A percentile compares a stretch with the other conserved stretches of the same genome.
These are phyloP conservation scores for Eretmocerus hayati DNA, from an alignment of 2,888 invertebrate species.

Conservation along the genomic window DNA sequence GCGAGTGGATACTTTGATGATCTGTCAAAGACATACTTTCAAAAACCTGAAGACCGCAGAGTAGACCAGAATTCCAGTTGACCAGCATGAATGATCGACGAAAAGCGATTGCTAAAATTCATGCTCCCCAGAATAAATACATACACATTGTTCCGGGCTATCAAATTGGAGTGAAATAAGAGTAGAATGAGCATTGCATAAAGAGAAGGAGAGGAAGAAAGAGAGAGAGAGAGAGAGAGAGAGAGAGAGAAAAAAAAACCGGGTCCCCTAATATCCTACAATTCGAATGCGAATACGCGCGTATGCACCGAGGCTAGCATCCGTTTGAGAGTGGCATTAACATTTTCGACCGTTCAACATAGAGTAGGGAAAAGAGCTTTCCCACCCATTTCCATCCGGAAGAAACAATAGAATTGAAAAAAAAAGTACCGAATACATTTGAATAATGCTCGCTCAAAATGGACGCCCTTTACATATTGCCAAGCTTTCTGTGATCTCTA, in stretches of 20 bases:
- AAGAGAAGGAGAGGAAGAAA: not conserved
- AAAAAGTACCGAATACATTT: no score
- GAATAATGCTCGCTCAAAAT: no score
- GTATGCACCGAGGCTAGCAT: not conserved
- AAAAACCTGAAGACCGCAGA: no score
- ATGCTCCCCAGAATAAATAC: constrained; percentile 18
- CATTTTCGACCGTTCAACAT: constrained; percentile 12
- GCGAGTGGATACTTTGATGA: no score
- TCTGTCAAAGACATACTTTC: no score
- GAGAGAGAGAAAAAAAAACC: not conserved
- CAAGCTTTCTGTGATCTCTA: no score
- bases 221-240: not conserved
- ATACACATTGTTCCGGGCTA: constrained; percentile 11
- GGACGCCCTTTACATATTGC: no score
- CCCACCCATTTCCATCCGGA: no score
- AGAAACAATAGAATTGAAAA: no score
- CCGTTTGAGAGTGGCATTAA: constrained; percentile 12
- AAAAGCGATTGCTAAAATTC: constrained; percentile 2
- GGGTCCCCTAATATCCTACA: constrained; percentile 6
- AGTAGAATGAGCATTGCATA: not conserved
- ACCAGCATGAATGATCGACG: not conserved
- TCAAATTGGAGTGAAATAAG: constrained; percentile 11
- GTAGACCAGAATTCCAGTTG: no score
- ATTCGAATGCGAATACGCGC: constrained; percentile 17
- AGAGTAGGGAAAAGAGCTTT: not conserved